Evolutionary conservation across 2,888 invertebrate species (phyloP).

Genomic region (Elegia similella): DNA sequence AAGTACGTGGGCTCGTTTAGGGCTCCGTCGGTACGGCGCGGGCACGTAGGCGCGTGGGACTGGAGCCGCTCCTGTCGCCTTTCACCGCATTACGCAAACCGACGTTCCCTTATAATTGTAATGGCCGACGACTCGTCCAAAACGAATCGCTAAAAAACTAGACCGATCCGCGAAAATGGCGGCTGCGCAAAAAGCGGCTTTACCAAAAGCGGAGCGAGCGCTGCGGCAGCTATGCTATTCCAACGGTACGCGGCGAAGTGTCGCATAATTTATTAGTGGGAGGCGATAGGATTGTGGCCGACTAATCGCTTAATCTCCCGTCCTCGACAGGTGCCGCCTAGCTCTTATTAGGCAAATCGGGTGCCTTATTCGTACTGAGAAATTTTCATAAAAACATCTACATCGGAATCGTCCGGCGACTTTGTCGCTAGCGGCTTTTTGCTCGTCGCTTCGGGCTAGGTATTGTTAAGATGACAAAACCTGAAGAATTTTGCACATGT

Average conservation of each 20-base stretch:
- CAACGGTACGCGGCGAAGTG: constrained; percentile 42
- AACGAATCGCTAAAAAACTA: constrained; percentile 43
- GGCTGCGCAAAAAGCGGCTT: constrained; percentile 47
- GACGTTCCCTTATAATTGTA: constrained; percentile 62
- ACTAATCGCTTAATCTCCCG: constrained; percentile 56
- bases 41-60: constrained; percentile 35
- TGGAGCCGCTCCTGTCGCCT: constrained; percentile 38
- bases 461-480: constrained; percentile 26
- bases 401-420: constrained; percentile 13
- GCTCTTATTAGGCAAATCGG: constrained; percentile 44
- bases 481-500: constrained; percentile 43
- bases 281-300: constrained; percentile 26
- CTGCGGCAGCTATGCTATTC: constrained; percentile 21
- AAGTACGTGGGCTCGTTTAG: constrained; percentile 26
- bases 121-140: constrained; percentile 42
- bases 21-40: constrained; percentile 10
- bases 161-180: constrained; percentile 48
- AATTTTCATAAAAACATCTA: constrained; percentile 24
- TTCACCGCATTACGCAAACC: constrained; percentile 55
- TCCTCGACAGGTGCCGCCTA: constrained; percentile 42
- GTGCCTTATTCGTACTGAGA: constrained; percentile 31
- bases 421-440: constrained; percentile 28
- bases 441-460: constrained; percentile 18
- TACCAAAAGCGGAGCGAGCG: constrained; percentile 43
- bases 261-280: constrained; percentile 47